Percentiles rank a stretch among this genome's conserved stretches.
Conservation (phyloP, 2,797 vertebrate genomes). For the Dendrocincla tyrannina region DNA sequence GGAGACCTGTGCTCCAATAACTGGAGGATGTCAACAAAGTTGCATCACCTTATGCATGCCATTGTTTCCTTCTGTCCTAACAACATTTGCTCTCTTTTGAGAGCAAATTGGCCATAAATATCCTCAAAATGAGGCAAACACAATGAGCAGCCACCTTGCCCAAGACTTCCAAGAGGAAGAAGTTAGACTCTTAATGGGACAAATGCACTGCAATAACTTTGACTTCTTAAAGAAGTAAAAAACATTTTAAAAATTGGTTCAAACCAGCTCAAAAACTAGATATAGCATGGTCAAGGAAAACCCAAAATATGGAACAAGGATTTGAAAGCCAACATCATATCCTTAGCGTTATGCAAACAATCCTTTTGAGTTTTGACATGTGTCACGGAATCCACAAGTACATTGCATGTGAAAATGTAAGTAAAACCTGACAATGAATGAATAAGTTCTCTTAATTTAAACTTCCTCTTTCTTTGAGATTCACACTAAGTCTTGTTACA, state of each 20-base stretch:
- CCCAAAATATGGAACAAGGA: not conserved
- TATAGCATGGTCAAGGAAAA: not conserved
- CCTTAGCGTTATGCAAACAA: not conserved
- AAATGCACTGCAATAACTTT: not conserved
- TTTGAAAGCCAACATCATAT: not conserved
- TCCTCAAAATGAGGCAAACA: not conserved
- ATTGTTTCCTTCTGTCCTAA: not conserved
- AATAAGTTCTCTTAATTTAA: not conserved
- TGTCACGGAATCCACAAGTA: not conserved
- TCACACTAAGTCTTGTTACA: not conserved
- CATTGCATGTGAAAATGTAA: not conserved
- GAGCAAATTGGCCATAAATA: not conserved
- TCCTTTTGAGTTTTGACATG: not conserved
- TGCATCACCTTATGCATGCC: not conserved
- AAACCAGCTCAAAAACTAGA: not conserved
- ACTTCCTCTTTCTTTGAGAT: not conserved
- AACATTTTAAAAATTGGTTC: not conserved
- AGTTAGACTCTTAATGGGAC: not conserved
- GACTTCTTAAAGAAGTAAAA: not conserved
- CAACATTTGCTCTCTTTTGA: not conserved
- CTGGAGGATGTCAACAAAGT: not conserved
- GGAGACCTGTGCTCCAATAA: not conserved
- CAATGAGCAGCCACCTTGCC: not conserved
- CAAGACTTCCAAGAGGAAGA: not conserved
- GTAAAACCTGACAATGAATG: not conserved